Base-by-base conservation (phyloP, 2,797 vertebrate species). In the Ciconia nigra region DNA sequence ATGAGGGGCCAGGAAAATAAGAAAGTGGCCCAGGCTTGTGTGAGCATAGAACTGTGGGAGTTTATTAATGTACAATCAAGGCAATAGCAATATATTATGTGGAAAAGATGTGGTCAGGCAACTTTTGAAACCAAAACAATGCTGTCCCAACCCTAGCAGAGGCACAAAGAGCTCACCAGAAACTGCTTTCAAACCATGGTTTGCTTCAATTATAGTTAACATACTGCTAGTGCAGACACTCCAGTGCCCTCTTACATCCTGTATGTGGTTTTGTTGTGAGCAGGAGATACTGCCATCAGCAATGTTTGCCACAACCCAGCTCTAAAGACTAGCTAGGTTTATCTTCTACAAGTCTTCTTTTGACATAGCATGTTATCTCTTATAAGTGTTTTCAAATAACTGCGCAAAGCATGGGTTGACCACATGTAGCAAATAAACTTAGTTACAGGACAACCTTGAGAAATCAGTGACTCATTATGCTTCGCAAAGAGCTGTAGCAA, bases 371-470 rank as follows among this genome's bases (percentile, higher is more conserved):
- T 57, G 17, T 74, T 54, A 11, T 17, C 16, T 58, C 21, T 72
- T 57, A 20, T 10, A 51, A 51, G 16, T 52, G 13, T 72, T 94
- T 94, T 69, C 13, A 57, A 87, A 41, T 44, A 47, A 65, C 20
- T 70, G 31, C 0, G 3, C 62, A 74, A 87, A 62, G 0, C 14
- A 21, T 35, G 10, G 4, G 8, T 42, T 2, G 0, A 67, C 3
- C 6, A 59, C 1, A 1, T 14, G 3, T 31, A 72, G 5, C 7
- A 76, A 91, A 85, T 39, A 67, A 71, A 33, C 11, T 35, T 57
- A 35, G 10, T 44, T 71, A 46, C 6, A 62, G 35, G 57, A 37
- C 31, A 87, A 59, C 11, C 5, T 67, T 74, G 15, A 85, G 22
- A 67, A 79, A 76, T 37, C 22, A 28, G n/a, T 59, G 16, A 39